Base-by-base conservation (phyloP, 2,888 invertebrate genomes). In the Ophion obscuratus region DNA sequence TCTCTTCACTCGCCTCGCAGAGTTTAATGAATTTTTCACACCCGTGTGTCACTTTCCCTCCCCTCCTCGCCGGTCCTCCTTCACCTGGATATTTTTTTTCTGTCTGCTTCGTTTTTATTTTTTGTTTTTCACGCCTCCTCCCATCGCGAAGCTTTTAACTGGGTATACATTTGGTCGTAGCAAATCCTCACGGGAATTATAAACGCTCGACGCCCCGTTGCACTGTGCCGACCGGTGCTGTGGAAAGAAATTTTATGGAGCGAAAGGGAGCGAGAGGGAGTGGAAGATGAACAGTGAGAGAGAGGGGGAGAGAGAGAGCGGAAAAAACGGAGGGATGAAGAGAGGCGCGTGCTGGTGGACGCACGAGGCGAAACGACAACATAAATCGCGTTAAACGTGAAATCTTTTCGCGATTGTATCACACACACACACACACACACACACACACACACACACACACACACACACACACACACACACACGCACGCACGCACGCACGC, bases 341-440 rank as follows among this genome's bases (percentile, higher is more conserved):
- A 57, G 64, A 40, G 27, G 79, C 68, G 67, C 40, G 68, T 74
- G 80, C 71, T 57, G 73, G 53, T 66, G 66, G 57, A 73, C 70
- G 83, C 73, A 68, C 80, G 73, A 86, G 71, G 85, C 80, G 73
- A 44, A 83, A 86, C 80, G 80, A 67, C 67, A 71, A 76, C 83
- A 86, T 83, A 86, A 86, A 83, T 86, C 80, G 83, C 74, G 83
- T 83, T 83, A 80, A 86, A 83, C 80, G 83, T 67, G 68, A 86
- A 86, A 86, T 86, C 83, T 86, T 86, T 86, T 86, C 83, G 77
- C 83, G 76, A 86, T 71, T 83, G 85, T 83, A 80, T 83, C 76
- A 83, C 80, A 82, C 74, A 59, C 70, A 77, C 59, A 67, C 36
- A 24, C 17, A 31, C 66, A 27, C 44, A 47, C 14, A 47, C 17